Percentiles rank a stretch among this genome's conserved stretches.
Conservation (phyloP, 2,888 invertebrate species). For the Epinotia brunnichana region DNA sequence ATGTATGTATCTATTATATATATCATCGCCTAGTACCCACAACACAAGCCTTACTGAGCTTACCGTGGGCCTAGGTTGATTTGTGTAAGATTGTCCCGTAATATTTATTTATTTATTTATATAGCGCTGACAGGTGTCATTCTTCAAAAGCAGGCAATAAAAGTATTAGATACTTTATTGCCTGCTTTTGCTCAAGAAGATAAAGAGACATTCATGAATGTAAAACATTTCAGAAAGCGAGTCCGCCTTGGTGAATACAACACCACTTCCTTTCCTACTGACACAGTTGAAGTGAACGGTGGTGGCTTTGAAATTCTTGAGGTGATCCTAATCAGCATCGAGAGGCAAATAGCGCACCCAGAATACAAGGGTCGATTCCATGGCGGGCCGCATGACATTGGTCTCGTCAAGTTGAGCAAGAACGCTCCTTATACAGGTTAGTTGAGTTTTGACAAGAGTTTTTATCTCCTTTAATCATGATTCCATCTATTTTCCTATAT, state of each 20-base stretch:
- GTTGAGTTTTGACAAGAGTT: not conserved
- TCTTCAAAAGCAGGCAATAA: constrained; percentile 1
- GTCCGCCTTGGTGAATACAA: constrained; percentile 71
- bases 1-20: too few relatives aligned
- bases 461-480: too few relatives aligned
- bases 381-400: constrained; percentile 62
- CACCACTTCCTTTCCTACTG: constrained; percentile 56
- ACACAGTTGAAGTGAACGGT: constrained; percentile 55
- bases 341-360: constrained; percentile 59
- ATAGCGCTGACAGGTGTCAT: not conserved
- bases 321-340: constrained; percentile 60
- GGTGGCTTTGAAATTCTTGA: constrained; percentile 61
- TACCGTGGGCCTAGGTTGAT: too few relatives aligned
- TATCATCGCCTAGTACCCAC: too few relatives aligned
- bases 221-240: constrained; percentile 41
- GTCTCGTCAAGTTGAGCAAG: constrained; percentile 64
- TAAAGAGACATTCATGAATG: not conserved
- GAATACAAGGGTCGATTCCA: constrained; percentile 35
- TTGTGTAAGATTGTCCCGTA: too few relatives aligned
- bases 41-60: too few relatives aligned
- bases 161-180: too few relatives aligned
- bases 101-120: too few relatives aligned
- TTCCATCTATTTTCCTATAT: too few relatives aligned
- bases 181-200: too few relatives aligned
- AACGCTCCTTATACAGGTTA: constrained; percentile 64